Conservation (phyloP, 2,888 invertebrate species). For the Mystacides longicornis region DNA sequence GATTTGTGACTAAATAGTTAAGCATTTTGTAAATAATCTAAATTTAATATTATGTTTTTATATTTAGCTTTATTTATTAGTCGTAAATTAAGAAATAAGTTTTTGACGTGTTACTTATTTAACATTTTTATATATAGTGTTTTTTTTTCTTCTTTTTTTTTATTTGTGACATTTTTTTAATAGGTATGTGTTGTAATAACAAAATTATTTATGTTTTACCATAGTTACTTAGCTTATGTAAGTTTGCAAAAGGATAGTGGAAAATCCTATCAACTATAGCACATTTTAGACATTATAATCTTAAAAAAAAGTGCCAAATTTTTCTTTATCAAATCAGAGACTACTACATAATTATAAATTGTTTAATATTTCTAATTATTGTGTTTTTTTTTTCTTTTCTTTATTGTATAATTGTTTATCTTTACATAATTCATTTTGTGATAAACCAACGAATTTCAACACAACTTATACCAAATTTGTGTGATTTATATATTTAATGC, state of each 20-base stretch:
- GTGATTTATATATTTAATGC: too few species aligned
- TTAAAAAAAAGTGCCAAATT: background rate
- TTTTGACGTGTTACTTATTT: background rate
- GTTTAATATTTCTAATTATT: background rate
- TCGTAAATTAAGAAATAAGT: background rate
- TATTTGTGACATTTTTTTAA: background rate
- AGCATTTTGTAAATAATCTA: background rate
- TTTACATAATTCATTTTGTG: too few species aligned
- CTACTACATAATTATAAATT: background rate
- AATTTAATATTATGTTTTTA: background rate
- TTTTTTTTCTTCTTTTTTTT: background rate
- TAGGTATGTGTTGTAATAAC: too few species aligned
- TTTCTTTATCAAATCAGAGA: background rate
- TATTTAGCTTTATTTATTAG: background rate
- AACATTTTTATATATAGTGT: background rate
- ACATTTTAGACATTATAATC: background rate
- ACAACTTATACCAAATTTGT: too few species aligned
- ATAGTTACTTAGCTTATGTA: background rate
- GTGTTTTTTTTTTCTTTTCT: too few species aligned
- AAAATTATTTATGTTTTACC: background rate
- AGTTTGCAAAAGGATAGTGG: slow-evolving; percentile 6
- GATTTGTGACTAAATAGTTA: background rate
- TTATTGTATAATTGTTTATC: too few species aligned
- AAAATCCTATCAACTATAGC: slow-evolving; percentile 9
- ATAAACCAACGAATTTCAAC: too few species aligned